Evolutionary conservation across 2,888 invertebrate genomes (phyloP), one percentile per base, ranked within the genome.

Genomic region (Cephus pulcher): DNA sequence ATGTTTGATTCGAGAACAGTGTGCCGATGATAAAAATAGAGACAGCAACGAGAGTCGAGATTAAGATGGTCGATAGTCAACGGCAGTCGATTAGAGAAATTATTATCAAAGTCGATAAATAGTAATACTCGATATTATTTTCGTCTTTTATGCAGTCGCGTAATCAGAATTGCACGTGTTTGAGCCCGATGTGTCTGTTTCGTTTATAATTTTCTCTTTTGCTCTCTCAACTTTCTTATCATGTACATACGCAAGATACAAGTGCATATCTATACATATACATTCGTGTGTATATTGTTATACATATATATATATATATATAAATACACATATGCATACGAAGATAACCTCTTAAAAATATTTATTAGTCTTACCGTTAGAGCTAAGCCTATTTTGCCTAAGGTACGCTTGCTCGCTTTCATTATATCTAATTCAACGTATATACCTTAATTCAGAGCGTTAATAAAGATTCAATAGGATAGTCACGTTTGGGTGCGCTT

Each of bases 101-200:
- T 40, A 15, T 40, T 40, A 40, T 15, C 40, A 40, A 40, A 15
- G 4, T 15, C 15, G 15, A 15, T 15, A 15, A 6, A 2, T 40
- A 15, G 40, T 15, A 15, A 40, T 40, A 40, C 40, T 40, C 40
- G 40, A 40, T 40, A 40, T 37, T 37, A 40, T 40, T 6, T 40
- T 40, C 40, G 40, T 40, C 15, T 15, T 40, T 40, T 40, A 40
- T 40, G 6, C 40, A 40, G 40, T 40, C 6, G 40, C 40, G 15
- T 40, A 0, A 40, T 40, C 4, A 15, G 40, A 40, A 40, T 15
- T 40, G 40, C 40, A 40, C 40, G 40, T 40, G 15, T 81, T 80
- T 78, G 79, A 81, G 80, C 80, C 78, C 79, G 78, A 80, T 69
- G 35, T 78, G 76, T 78, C 76, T 71, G 40, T 75, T 68, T 74